Percentiles rank a stretch among this genome's conserved stretches.
These are phyloP conservation scores for Phalacrocorax pelagicus DNA, from an alignment of 2,113 vertebrate species.

Conservation along the genomic window DNA sequence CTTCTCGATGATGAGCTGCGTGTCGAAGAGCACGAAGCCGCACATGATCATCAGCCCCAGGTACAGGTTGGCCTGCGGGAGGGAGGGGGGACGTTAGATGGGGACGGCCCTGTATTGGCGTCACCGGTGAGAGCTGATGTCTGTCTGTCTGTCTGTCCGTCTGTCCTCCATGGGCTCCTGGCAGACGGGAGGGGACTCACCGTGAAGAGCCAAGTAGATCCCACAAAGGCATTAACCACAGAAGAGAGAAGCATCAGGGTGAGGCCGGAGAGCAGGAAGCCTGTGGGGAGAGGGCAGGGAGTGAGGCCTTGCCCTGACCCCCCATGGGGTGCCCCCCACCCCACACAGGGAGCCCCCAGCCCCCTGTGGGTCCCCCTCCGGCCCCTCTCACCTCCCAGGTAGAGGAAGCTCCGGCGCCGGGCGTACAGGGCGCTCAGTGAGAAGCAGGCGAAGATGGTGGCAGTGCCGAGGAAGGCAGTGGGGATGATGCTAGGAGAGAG, in stretches of 20 bases:
- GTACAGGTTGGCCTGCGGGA: constrained; percentile 86
- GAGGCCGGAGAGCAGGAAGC: constrained; percentile 88
- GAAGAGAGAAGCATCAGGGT: constrained; percentile 86
- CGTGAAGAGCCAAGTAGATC: constrained; percentile 88
- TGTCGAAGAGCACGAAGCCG: constrained; percentile 96
- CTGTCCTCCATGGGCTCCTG: accelerated
- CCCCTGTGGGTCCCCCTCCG: accelerated
- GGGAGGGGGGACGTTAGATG: not conserved
- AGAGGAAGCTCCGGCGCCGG: constrained; percentile 90
- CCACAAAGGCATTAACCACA: constrained; percentile 85
- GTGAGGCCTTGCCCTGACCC: not conserved
- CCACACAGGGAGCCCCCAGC: accelerated
- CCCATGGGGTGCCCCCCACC: accelerated
- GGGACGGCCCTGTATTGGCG: not conserved
- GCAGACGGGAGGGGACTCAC: constrained; percentile 61
- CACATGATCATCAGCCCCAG: constrained; percentile 91
- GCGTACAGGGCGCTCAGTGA: constrained; percentile 92
- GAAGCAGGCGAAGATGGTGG: constrained; percentile 91
- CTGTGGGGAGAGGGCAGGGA: constrained; percentile 46
- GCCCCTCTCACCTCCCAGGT: constrained; percentile 84
- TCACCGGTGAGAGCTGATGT: not conserved
- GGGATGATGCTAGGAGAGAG: constrained; percentile 85
- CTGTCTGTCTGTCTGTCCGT: not conserved
- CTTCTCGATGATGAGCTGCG: constrained; percentile 98
- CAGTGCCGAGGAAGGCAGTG: constrained; percentile 91